phyloP scores from a whole-genome alignment of 2,113 vertebrate genomes.

The Vanacampus margaritifer region DNA sequence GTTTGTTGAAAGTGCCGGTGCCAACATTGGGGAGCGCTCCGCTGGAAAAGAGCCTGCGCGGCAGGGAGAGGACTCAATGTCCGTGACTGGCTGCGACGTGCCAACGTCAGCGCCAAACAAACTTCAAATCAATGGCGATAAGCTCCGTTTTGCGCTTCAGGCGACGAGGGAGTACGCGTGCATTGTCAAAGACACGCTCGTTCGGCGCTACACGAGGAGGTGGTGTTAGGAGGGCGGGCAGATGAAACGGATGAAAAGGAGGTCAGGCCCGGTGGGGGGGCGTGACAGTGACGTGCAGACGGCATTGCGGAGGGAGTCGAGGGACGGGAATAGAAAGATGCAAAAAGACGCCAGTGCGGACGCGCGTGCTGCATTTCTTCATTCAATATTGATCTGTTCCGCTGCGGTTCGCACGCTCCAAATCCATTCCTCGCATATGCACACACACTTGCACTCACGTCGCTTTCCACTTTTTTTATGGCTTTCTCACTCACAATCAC shows the following conservation, averaged over 20 bases:
- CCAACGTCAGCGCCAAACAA: not conserved
- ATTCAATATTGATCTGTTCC: conserved; percentile 59
- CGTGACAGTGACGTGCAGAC: conserved; percentile 1
- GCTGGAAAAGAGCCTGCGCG: too few relatives aligned
- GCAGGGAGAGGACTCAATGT: too few relatives aligned
- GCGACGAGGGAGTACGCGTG: conserved; percentile 1
- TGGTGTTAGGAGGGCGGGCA: conserved; percentile 10
- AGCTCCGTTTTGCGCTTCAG: conserved; percentile 2
- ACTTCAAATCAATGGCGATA: conserved; percentile 3
- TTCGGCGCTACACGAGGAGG: conserved; percentile 40
- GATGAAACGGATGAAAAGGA: conserved; percentile 13
- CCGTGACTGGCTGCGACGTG: conserved; percentile 9
- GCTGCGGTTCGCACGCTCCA: conserved; percentile 38
- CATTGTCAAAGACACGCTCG: too few relatives aligned
- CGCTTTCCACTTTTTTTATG: conserved; percentile 3
- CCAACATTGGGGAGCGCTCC: too few relatives aligned
- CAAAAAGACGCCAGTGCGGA: too few relatives aligned
- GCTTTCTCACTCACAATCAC: conserved; percentile 23
- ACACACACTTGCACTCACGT: not conserved
- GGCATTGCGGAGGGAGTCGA: conserved; percentile 10
- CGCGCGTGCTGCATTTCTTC: conserved; percentile 48
- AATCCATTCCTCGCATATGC: conserved; percentile 14
- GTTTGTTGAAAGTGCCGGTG: too few relatives aligned
- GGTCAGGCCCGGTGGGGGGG: not conserved
- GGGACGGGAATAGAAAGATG: conserved; percentile 20